A percentile compares a stretch with the other conserved stretches of the same genome.
These are phyloP conservation scores for Acanthoscelides obtectus DNA, from an alignment of 2,888 invertebrate species.

Conservation along the genomic window DNA sequence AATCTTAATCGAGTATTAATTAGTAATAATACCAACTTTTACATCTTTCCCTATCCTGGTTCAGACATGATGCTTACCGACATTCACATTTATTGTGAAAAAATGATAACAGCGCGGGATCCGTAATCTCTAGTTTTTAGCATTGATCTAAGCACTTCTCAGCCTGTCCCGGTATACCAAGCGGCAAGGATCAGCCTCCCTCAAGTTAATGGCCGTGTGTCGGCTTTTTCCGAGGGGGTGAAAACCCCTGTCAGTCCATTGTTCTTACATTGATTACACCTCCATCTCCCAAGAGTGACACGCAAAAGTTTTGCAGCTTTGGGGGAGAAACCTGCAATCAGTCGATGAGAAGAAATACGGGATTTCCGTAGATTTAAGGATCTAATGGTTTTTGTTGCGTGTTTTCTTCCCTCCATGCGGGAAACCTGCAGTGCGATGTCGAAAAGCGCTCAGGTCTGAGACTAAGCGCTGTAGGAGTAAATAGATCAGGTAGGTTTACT, in stretches of 20 bases:
- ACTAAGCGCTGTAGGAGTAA: too few relatives aligned
- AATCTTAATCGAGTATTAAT: too few relatives aligned
- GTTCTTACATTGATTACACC: conserved; percentile 7
- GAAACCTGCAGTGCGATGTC: not conserved
- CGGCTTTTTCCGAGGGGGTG: not conserved
- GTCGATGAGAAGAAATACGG: not conserved
- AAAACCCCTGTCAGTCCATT: not conserved
- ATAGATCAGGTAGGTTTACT: too few relatives aligned
- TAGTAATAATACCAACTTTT: too few relatives aligned
- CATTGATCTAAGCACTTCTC: not conserved
- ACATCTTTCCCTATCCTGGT: too few relatives aligned
- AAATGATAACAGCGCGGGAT: too few relatives aligned
- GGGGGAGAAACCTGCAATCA: not conserved
- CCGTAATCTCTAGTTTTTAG: too few relatives aligned
- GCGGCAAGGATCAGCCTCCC: not conserved
- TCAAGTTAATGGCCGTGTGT: not conserved
- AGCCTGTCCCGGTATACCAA: not conserved
- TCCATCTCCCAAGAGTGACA: not conserved
- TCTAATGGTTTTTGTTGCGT: not conserved
- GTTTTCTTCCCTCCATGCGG: not conserved
- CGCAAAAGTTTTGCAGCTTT: not conserved
- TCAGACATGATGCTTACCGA: too few relatives aligned
- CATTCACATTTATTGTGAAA: too few relatives aligned
- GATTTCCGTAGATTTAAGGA: not conserved
- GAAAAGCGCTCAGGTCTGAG: not conserved